phyloP scores from a whole-genome alignment of 2,888 invertebrate genomes.

The Cynaeus angustus region DNA sequence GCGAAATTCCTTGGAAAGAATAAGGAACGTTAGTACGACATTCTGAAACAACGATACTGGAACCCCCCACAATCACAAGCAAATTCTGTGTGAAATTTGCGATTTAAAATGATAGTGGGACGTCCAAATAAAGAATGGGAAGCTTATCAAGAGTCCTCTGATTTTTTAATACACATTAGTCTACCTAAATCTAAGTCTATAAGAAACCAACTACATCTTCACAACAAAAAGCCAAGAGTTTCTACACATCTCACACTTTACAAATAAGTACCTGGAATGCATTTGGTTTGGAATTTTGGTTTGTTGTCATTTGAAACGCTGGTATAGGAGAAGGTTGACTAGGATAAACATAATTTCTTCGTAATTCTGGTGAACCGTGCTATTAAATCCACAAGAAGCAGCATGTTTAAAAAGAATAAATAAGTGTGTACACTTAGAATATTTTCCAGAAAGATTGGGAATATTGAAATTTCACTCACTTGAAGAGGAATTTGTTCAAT shows the following conservation, averaged over 20 bases:
- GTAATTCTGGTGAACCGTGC: constrained; percentile 78
- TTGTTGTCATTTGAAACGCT: constrained; percentile 76
- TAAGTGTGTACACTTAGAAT: constrained; percentile 28
- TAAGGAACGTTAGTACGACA: no score
- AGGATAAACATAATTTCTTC: constrained; percentile 82
- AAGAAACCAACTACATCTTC: no score
- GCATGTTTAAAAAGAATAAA: constrained; percentile 54
- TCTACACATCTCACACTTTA: neutral
- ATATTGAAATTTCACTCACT: constrained; percentile 70
- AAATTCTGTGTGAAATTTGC: no score
- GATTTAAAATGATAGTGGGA: no score
- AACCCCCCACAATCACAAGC: no score
- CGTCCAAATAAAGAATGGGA: no score
- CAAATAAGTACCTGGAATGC: constrained; percentile 70
- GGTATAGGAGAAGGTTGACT: constrained; percentile 79
- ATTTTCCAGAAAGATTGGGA: neutral
- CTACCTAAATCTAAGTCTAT: no score
- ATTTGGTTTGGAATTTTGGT: constrained; percentile 78
- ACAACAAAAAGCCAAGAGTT: no score
- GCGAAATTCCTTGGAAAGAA: constrained; percentile 62
- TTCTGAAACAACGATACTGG: no score
- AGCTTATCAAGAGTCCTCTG: no score
- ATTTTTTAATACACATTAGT: no score
- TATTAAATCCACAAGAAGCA: constrained; percentile 62
- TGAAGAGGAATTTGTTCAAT: constrained; percentile 78